phyloP scores from a whole-genome alignment of 2,888 invertebrate species.

The Tenthredo scrophulariae region DNA sequence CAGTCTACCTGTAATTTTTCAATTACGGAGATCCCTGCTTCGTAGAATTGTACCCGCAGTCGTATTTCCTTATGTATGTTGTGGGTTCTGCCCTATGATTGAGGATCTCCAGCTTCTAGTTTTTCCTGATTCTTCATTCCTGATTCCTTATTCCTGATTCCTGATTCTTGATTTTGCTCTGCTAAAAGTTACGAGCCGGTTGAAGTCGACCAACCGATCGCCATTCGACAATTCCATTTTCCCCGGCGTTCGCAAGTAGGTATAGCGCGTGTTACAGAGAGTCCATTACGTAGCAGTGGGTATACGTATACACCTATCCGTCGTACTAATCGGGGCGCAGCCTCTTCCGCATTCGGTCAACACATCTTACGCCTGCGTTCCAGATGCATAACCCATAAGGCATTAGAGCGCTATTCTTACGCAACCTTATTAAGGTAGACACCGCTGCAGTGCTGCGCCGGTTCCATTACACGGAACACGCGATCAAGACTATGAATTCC shows the following conservation, averaged over 20 bases:
- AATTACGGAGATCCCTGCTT: not conserved
- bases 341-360: conserved; percentile 51
- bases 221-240: not conserved
- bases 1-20: not conserved
- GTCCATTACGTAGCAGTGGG: conserved; percentile 24
- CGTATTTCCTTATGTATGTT: not conserved
- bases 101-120: not conserved
- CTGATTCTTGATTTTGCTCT: conserved; percentile 16
- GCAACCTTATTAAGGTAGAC: conserved; percentile 39
- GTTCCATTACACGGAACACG: conserved; percentile 16
- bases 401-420: conserved; percentile 44
- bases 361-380: conserved; percentile 49
- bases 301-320: conserved; percentile 5
- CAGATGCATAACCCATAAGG: conserved; percentile 51
- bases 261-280: conserved; percentile 1
- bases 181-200: conserved; percentile 42
- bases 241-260: not conserved
- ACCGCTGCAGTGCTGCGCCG: not conserved
- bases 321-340: conserved; percentile 45
- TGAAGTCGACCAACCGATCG: conserved; percentile 36
- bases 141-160: not conserved
- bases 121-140: conserved; percentile 4
- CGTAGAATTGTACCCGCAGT: not conserved
- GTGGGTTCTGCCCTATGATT: not conserved
- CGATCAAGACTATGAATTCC: not conserved